phyloP scores from a whole-genome alignment of 2,113 vertebrate species.

The Phrynosoma blainvillii region DNA sequence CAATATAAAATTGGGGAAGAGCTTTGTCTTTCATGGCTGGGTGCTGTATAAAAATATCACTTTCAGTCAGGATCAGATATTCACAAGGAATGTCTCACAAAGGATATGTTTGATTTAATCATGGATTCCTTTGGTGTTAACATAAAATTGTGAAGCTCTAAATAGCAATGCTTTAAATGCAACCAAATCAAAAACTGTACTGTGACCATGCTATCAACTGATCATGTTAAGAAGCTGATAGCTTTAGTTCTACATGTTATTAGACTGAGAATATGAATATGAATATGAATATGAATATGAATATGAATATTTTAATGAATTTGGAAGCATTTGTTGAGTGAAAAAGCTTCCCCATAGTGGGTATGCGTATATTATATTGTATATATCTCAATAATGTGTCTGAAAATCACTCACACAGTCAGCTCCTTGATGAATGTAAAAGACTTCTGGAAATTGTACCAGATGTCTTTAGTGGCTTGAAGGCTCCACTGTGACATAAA shows the following conservation, averaged over 20 bases:
- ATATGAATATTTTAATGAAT: not conserved
- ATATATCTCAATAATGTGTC: not conserved
- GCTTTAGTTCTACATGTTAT: not conserved
- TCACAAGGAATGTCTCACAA: not conserved
- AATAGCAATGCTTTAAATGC: not conserved
- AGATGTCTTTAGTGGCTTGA: slow-evolving; percentile 17
- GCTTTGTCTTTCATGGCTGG: not conserved
- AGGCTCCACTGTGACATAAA: slow-evolving; percentile 3
- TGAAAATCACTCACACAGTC: not conserved
- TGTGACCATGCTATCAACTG: not conserved
- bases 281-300: not conserved
- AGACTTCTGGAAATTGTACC: not conserved
- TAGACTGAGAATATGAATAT: not conserved
- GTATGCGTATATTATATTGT: not conserved
- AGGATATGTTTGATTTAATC: not conserved
- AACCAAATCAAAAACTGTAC: not conserved
- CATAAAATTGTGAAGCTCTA: not conserved
- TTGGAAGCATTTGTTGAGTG: not conserved
- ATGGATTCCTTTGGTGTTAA: not conserved
- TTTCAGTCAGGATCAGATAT: not conserved
- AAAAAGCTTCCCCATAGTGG: not conserved
- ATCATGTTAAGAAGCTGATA: not conserved
- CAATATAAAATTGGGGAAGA: not conserved
- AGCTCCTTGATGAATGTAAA: not conserved
- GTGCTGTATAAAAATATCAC: not conserved